These are phyloP conservation scores for Crotalus helleri DNA, from an alignment of 2,113 vertebrate genomes.

Conservation along the genomic window DNA sequence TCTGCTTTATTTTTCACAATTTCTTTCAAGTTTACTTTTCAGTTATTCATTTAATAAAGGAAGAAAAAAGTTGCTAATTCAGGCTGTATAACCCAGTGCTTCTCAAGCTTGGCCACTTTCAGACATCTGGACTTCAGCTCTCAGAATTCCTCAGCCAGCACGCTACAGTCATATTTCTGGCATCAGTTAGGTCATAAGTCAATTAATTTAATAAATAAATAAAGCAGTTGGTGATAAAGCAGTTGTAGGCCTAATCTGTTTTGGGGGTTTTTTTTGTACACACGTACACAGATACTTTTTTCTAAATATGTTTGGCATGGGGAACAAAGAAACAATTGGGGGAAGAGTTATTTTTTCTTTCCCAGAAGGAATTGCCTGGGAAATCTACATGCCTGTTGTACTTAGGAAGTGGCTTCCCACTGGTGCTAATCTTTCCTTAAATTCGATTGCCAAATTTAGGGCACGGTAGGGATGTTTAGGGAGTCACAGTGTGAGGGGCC, in stretches of 20 bases:
- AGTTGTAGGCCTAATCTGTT: conserved; percentile 9
- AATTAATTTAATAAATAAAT: too few relatives aligned
- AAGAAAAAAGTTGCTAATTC: background rate
- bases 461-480: background rate
- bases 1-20: background rate
- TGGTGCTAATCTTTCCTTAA: background rate
- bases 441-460: background rate
- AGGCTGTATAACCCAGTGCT: too few relatives aligned
- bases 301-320: background rate
- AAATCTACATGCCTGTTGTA: background rate
- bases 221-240: background rate
- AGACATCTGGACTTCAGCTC: too few relatives aligned
- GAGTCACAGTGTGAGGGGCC: background rate
- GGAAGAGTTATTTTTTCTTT: background rate
- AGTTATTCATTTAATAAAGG: background rate
- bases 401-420: background rate
- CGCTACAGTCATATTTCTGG: too few relatives aligned
- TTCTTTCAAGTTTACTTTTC: background rate
- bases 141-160: too few relatives aligned
- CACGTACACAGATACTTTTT: background rate
- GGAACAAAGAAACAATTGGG: background rate
- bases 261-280: conserved; percentile 2
- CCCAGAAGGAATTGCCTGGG: background rate
- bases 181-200: too few relatives aligned
- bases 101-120: too few relatives aligned